A percentile compares a stretch with the other conserved stretches of the same genome.
Conservation (phyloP, 2,113 vertebrate species). For the Myiopsitta monachus region DNA sequence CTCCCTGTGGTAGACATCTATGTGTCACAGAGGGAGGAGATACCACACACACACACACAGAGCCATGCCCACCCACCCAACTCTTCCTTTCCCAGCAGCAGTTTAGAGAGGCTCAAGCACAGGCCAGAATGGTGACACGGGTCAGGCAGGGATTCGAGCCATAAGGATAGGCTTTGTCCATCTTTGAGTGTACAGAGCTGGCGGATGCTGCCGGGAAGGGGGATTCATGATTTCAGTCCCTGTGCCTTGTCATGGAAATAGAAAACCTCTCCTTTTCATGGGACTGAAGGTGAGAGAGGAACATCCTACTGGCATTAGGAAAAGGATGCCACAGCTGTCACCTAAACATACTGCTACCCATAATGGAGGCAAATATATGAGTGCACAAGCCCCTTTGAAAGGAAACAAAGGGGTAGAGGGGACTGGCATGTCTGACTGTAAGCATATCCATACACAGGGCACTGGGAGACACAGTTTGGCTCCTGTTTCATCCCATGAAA, state of each 20-base stretch:
- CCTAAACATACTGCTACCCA: not conserved
- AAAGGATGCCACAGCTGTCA: not conserved
- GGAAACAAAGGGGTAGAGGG: not conserved
- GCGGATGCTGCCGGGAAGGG: not conserved
- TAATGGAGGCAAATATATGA: not conserved
- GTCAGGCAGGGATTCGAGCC: not conserved
- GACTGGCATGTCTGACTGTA: not conserved
- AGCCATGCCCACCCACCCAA: not conserved
- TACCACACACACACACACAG: not conserved
- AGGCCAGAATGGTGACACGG: fast-evolving
- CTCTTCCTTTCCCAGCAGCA: not conserved
- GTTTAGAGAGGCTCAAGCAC: not conserved
- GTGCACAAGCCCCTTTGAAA: not conserved
- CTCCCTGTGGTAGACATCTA: not conserved
- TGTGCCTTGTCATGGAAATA: not conserved
- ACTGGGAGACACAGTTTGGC: not conserved
- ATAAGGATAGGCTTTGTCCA: not conserved
- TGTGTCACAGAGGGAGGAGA: not conserved
- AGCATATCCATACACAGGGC: not conserved
- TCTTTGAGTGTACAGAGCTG: not conserved
- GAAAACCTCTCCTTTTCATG: not conserved
- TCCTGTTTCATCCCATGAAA: not conserved
- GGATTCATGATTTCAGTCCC: not conserved
- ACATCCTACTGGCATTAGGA: not conserved
- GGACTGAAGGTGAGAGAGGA: not conserved